Percentiles rank a stretch among this genome's conserved stretches.
Evolutionary conservation across 1,140 invertebrate species (phyloP).

Genomic region (Microplitis demolitor): DNA sequence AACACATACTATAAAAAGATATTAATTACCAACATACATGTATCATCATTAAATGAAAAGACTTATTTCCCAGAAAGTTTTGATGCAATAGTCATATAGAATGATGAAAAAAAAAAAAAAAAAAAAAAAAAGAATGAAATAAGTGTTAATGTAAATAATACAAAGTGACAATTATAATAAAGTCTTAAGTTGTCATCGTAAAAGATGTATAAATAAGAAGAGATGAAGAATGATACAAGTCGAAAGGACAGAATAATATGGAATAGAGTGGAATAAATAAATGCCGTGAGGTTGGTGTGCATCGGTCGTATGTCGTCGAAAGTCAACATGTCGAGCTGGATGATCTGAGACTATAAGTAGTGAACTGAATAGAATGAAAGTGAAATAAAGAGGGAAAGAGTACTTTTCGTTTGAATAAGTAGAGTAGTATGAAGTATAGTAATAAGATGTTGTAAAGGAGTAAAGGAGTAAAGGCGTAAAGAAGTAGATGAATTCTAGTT

Average conservation of each 20-base stretch:
- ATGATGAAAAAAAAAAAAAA: background rate
- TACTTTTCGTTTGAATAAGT: no score
- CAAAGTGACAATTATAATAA: no score
- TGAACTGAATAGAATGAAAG: no score
- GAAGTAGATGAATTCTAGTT: background rate
- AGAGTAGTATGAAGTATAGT: no score
- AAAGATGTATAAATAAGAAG: no score
- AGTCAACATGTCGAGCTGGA: no score
- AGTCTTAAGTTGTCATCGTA: no score
- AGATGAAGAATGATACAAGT: background rate
- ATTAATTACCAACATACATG: background rate
- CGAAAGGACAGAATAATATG: constrained; percentile 3
- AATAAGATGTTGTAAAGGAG: background rate
- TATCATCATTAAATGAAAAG: background rate
- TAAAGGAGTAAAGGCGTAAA: background rate
- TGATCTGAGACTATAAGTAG: no score
- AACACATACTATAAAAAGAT: background rate
- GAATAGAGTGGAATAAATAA: background rate
- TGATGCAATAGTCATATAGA: no score
- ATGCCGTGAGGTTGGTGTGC: background rate
- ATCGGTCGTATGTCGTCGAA: no score
- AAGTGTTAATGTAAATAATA: no score
- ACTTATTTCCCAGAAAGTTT: background rate
- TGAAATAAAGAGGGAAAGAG: no score
- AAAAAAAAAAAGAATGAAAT: background rate